phyloP scores from a whole-genome alignment of 2,797 vertebrate species.

The Forpus xanthops region DNA sequence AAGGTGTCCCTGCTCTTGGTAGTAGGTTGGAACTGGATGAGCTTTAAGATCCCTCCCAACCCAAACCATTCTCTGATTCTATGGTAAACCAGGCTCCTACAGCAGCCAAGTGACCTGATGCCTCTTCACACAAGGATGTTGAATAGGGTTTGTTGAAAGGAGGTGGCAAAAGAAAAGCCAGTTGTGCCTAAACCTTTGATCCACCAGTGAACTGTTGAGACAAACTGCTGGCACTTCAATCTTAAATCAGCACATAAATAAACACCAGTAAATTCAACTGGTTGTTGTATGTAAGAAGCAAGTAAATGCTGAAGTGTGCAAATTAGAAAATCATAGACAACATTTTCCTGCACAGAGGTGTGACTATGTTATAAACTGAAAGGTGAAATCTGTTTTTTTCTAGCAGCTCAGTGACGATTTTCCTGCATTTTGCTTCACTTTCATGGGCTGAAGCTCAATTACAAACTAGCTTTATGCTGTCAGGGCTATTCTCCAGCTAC shows the following conservation, averaged over 20 bases:
- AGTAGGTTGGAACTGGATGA: neutral
- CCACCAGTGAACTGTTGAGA: neutral
- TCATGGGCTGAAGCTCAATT: neutral
- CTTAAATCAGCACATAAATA: neutral
- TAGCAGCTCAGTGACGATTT: neutral
- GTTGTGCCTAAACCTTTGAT: neutral
- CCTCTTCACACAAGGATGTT: neutral
- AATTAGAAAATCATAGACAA: neutral
- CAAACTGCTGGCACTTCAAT: neutral
- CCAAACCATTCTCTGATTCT: neutral
- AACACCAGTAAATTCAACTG: neutral
- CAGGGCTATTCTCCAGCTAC: neutral
- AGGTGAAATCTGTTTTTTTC: neutral
- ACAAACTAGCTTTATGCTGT: no score
- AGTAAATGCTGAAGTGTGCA: neutral
- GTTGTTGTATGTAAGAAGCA: accelerated
- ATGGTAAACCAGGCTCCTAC: neutral
- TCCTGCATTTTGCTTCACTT: neutral
- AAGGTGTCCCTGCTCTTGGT: neutral
- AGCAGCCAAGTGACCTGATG: neutral
- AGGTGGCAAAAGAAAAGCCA: neutral
- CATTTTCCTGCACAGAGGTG: accelerated
- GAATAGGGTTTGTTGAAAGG: neutral
- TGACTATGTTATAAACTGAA: neutral
- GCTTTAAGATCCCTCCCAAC: neutral